Evolutionary conservation across 2,113 vertebrate species (phyloP).

Genomic region (Mesitornis unicolor): DNA sequence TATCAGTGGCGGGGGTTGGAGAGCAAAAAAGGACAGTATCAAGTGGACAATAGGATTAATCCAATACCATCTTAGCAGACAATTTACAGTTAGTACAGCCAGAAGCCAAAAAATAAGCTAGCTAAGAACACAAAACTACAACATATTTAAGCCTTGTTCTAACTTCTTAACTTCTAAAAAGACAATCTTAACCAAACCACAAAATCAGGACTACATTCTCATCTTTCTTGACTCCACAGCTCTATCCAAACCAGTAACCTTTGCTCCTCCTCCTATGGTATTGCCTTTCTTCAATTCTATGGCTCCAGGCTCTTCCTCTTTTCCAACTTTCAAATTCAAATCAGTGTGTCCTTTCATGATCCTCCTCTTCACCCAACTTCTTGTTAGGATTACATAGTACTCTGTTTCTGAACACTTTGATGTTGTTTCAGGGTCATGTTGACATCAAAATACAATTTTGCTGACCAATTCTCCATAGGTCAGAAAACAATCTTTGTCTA

Average conservation of each 20-base stretch:
- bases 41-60: neutral
- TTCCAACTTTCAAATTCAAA: neutral
- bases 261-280: neutral
- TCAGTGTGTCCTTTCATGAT: neutral
- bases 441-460: neutral
- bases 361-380: neutral
- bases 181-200: neutral
- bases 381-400: neutral
- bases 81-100: neutral
- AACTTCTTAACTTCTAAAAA: neutral
- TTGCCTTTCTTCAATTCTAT: neutral
- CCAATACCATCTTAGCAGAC: neutral
- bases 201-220: neutral
- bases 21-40: neutral
- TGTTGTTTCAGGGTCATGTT: neutral
- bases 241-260: neutral
- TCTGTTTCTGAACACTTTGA: neutral
- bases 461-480: neutral
- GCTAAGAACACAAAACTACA: neutral
- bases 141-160: neutral
- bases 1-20: accelerated
- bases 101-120: neutral
- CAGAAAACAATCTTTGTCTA: neutral
- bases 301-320: neutral
- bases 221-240: neutral